Evolutionary conservation across 2,888 invertebrate species (phyloP).

Genomic region (Lobophora halterata): DNA sequence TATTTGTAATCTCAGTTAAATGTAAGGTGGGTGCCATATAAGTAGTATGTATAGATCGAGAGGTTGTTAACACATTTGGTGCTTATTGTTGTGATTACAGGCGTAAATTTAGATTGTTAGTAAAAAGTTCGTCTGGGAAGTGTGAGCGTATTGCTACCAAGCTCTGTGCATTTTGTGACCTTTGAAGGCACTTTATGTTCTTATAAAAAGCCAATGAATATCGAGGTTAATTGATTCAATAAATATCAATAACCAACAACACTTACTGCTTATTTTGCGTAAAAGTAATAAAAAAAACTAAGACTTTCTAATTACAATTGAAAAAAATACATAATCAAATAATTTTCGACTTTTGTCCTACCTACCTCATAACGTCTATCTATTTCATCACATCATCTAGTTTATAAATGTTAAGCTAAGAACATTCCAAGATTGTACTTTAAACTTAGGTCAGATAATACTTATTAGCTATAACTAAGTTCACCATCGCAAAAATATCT

Average conservation of each 20-base stretch:
- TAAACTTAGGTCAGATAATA: conserved; percentile 14
- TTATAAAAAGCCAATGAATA: conserved; percentile 66
- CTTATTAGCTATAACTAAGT: conserved; percentile 20
- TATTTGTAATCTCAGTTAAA: conserved; percentile 33
- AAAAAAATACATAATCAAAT: too few species aligned
- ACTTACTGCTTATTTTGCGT: conserved; percentile 15
- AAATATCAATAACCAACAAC: conserved; percentile 25
- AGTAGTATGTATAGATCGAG: conserved; percentile 49
- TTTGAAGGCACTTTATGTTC: conserved; percentile 57
- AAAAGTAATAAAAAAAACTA: conserved; percentile 10
- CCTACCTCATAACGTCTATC: conserved; percentile 7
- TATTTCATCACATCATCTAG: conserved; percentile 12
- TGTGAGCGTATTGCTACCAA: conserved; percentile 78
- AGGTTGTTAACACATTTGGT: conserved; percentile 55
- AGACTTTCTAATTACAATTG: too few species aligned
- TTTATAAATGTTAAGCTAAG: conserved; percentile 10
- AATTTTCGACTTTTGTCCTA: conserved; percentile 7
- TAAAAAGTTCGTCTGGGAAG: conserved; percentile 72
- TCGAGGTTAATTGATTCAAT: conserved; percentile 47
- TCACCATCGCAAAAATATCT: conserved; percentile 14
- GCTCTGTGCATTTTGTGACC: conserved; percentile 72
- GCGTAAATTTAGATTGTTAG: conserved; percentile 55
- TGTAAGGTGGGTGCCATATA: conserved; percentile 74
- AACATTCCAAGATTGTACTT: conserved; percentile 14
- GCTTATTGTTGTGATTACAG: conserved; percentile 66